Base-by-base conservation (phyloP, 2,888 invertebrate species). In the Drosophila peninsularis region DNA sequence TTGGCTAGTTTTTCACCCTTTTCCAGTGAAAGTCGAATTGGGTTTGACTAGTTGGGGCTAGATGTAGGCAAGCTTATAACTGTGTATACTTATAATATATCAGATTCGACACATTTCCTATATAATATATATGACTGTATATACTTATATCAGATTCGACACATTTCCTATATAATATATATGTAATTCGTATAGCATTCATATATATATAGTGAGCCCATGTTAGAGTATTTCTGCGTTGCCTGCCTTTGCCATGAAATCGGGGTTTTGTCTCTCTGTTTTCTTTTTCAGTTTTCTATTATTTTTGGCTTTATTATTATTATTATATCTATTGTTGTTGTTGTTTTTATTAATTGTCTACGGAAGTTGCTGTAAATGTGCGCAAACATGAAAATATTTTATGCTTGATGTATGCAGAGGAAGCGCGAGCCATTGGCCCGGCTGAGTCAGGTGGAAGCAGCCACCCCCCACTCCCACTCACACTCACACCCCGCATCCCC, bases 291-390 rank as follows among this genome's bases (percentile, higher is more conserved):
- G 27, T 58, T 63, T 58, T 37, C 36, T 37, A 50, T 61, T 50
- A 50, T 45, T 45, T 67, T 57, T 53, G 60, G 62, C 60, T 64
- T 68, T 60, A 50, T 56, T 50, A 17, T n/a, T 36, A 49, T 36
- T 52, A 56, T 30, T 30, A 10, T 58, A 24, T 62, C 17, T 50
- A 32, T 49, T 71, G 49, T 62, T 67, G 64, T 30, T 58, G 27
- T 60, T 56, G 37, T 45, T 72, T 77, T 71, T 79, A 75, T 83
- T 78, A 86, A 84, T 86, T 79, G 84, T 70, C 79, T 64, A 44
- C 84, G 84, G 84, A 84, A 84, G 87, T 82, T 69, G 75, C 87
- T 84, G 79, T 83, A 86, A 83, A 86, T 81, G 83, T 86, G 61
- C 69, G 71, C 83, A 86, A 82, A 73, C 86, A 83, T 83, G 86